phyloP scores from a whole-genome alignment of 2,888 invertebrate genomes.

The Craniophora ligustri region DNA sequence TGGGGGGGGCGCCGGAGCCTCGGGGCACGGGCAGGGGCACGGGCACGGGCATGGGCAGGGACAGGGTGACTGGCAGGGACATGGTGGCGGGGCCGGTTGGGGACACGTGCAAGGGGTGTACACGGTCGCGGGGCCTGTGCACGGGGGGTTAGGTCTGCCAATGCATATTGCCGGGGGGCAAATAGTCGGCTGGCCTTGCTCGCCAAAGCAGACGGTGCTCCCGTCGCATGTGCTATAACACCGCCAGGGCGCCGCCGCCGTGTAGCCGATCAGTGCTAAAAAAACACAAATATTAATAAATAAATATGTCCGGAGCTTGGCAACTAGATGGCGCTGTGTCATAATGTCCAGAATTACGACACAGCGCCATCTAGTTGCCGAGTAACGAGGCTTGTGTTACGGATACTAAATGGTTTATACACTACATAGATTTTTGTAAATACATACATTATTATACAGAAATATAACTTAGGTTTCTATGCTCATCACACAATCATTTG shows the following conservation, averaged over 20 bases:
- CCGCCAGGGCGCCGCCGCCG: slow-evolving; percentile 73
- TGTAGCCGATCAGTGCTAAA: slow-evolving; percentile 68
- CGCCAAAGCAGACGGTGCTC: slow-evolving; percentile 66
- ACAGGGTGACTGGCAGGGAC: not conserved
- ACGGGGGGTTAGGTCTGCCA: slow-evolving; percentile 59
- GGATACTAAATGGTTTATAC: too few species aligned
- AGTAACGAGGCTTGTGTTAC: too few species aligned
- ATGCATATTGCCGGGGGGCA: slow-evolving; percentile 64
- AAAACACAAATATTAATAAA: not conserved
- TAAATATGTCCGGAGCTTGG: too few species aligned
- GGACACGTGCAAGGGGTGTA: slow-evolving; percentile 61
- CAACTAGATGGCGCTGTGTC: too few species aligned
- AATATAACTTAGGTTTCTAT: too few species aligned
- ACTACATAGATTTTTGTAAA: too few species aligned
- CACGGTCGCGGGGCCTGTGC: slow-evolving; percentile 64
- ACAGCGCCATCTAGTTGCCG: too few species aligned
- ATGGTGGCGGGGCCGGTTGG: slow-evolving; percentile 24
- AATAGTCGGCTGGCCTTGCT: slow-evolving; percentile 60
- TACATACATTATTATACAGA: too few species aligned
- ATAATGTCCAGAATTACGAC: too few species aligned
- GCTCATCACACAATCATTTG: too few species aligned
- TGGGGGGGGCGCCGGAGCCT: not conserved
- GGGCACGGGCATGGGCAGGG: slow-evolving; percentile 5
- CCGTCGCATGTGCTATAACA: slow-evolving; percentile 66
- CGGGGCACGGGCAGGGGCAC: slow-evolving; percentile 15